Base-by-base conservation (phyloP, 2,888 invertebrate genomes). In the Fragum fragum region DNA sequence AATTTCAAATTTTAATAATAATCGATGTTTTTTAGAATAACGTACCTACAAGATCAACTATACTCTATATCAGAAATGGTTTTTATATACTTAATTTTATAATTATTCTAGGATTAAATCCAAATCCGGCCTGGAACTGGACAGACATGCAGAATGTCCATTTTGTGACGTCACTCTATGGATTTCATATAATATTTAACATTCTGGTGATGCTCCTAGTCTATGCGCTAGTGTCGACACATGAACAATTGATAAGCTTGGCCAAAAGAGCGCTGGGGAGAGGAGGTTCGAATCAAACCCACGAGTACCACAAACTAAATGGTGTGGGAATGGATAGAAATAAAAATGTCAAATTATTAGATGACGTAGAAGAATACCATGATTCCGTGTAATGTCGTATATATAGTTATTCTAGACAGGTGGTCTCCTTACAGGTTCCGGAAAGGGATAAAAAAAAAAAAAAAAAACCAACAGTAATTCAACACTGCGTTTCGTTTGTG, bases 91-190 rank as follows among this genome's bases (percentile, higher is more conserved):
- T n/a, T n/a, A n/a, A n/a, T n/a, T n/a, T n/a, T 9, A 36, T 36
- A 3, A 6, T 36, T 9, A 9, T 47, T 47, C 1, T 7, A 57
- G 57, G 57, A 14, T 16, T 57, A 18, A 11, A 5, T 9, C 57
- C 23, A 7, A 57, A 57, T 28, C 57, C 57, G 26, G 57, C 57
- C 5, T 57, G 28, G 26, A 26, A 57, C 26, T 28, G 28, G 57
- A 57, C 57, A 23, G 57, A 57, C 18, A 57, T 57, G 57, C 26
- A 28, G 57, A 57, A 57, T 18, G 57, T 57, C 26, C 57, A 57
- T 57, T 57, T 57, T 57, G 57, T 57, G 23, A 57, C 57, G 57
- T 57, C 57, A 57, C 26, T 57, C 21, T 57, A 57, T 18, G 57
- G 57, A 28, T 57, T 57, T 28, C 57, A 57, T 26, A 26, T 57